These are phyloP conservation scores for Drosophila orena DNA, from an alignment of 1,140 invertebrate genomes.

Conservation along the genomic window DNA sequence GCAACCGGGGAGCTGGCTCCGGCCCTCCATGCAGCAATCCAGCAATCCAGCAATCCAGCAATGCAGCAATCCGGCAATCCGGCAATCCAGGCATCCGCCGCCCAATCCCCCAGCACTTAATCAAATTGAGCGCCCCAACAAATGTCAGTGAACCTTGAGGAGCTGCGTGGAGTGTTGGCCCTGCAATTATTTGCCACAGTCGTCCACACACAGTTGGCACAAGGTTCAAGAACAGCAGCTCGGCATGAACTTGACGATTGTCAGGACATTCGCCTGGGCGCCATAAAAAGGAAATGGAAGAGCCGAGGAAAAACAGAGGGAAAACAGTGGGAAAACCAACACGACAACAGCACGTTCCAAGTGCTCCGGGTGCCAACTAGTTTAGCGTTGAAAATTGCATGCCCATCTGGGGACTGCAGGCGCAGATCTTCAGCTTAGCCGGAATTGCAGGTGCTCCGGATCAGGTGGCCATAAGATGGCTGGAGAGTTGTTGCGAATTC, in stretches of 20 bases:
- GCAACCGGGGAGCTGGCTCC: conserved; percentile 4
- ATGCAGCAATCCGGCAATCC: too few relatives aligned
- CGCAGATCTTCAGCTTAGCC: conserved; percentile 4
- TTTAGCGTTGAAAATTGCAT: conserved; percentile 39
- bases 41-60: too few relatives aligned
- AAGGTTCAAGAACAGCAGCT: conserved; percentile 74
- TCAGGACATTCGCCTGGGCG: conserved; percentile 70
- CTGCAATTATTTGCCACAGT: conserved; percentile 73
- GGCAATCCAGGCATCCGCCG: background rate
- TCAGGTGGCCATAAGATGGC: background rate
- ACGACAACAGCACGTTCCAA: conserved; percentile 57
- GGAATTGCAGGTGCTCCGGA: background rate
- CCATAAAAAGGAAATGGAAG: conserved; percentile 17
- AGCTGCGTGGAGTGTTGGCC: conserved; percentile 28
- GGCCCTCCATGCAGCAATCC: background rate
- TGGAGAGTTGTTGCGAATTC: background rate
- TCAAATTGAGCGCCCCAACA: conserved; percentile 72
- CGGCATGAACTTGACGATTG: conserved; percentile 73
- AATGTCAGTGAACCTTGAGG: conserved; percentile 76
- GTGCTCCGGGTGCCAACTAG: conserved; percentile 39
- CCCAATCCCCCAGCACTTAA: conserved; percentile 59
- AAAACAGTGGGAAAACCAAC: conserved; percentile 39
- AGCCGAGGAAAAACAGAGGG: conserved; percentile 18
- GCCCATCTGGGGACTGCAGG: conserved; percentile 24
- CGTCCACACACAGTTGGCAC: conserved; percentile 56